Evolutionary conservation across 2,797 vertebrate species (phyloP), one percentile per base, ranked within the genome.

Genomic region (Crypturellus tataupa): DNA sequence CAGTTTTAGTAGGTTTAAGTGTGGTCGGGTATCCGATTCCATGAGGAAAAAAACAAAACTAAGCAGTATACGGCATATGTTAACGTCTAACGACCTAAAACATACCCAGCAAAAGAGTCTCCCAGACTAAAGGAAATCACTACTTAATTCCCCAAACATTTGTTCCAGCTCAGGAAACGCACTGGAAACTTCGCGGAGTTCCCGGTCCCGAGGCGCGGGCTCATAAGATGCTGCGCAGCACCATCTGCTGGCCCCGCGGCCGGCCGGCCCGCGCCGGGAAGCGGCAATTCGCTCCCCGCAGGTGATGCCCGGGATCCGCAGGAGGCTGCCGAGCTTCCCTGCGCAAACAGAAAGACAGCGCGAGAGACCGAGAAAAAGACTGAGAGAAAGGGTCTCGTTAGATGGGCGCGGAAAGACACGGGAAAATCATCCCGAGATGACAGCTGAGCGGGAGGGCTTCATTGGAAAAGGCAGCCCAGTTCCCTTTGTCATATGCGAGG

Each of bases 91-190:
- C 91, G 96, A 92, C 92, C 92, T 95, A 95, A 97, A 96, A 97
- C 95, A 91, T 95, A 85, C 94, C 95, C 97, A 95, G 97, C 75
- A 93, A 97, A 97, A 93, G 89, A 97, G 95, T 89, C 94, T 96
- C 83, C 80, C 96, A 98, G 98, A 98, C 98, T 98, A 97, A 96
- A 99, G 98, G 98, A 99, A 99, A 98, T 98, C 98, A 98, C 98
- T 98, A 98, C 98, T 99, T 99, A 98, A 99, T 98, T 98, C 98
- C 98, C 98, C 98, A 98, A 98, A 98, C 98, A 98, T 98, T 98
- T 98, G 98, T 98, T 97, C 98, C 96, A 97, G 98, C 97, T 97
- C 98, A 98, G 97, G 97, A 98, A 98, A 93, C 91, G 97, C 96
- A 91, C 90, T 42, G 90, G 96, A 90, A 97, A 98, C 94, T 97